Base-by-base conservation (phyloP, 2,888 invertebrate species). In the Seladonia tumulorum region DNA sequence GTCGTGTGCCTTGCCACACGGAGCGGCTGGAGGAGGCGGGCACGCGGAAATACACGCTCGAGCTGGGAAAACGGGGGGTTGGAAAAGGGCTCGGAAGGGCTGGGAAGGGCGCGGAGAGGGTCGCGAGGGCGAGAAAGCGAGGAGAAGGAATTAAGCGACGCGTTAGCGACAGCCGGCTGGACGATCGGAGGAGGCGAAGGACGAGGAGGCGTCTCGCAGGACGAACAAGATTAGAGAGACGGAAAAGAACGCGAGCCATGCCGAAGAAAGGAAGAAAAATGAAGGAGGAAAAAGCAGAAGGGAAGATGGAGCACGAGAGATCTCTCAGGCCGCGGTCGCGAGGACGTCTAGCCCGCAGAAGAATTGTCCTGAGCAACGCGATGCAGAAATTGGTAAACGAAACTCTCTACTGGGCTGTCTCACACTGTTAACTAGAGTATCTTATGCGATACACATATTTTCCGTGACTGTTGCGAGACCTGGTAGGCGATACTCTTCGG, bases 81-180 rank as follows among this genome's bases (percentile, higher is more conserved):
- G 60, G 25, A 25, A n/a, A 25, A 60, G 60, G 25, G 60, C 25
- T n/a, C 5, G 49, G 18, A 49, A 53, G 45, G 47, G 39, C 4
- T 7, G 29, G 35, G 66, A 66, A n/a, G 47, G 16, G 29, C 25
- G 60, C 25, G 60, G 60, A 63, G 60, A 60, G 47, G 49, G 42
- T 18, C 14, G 35, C 3, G 35, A 66, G 22, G 29, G 25, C 39
- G 25, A 45, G 66, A 66, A 25, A 57, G n/a, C 47, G 39, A 70
- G 80, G 16, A 70, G 82, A 57, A 35, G 18, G 57, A 82, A 83
- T 68, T 79, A 82, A 82, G n/a, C 79, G 79, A 63, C 49, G 75
- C 79, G 82, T 79, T 75, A 79, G 79, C 70, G 74, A 77, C 49
- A 63, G n/a, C 16, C 73, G 42, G 70, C 47, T 66, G 80, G 75